phyloP scores from a whole-genome alignment of 2,113 vertebrate genomes.

The Austrofundulus limnaeus region DNA sequence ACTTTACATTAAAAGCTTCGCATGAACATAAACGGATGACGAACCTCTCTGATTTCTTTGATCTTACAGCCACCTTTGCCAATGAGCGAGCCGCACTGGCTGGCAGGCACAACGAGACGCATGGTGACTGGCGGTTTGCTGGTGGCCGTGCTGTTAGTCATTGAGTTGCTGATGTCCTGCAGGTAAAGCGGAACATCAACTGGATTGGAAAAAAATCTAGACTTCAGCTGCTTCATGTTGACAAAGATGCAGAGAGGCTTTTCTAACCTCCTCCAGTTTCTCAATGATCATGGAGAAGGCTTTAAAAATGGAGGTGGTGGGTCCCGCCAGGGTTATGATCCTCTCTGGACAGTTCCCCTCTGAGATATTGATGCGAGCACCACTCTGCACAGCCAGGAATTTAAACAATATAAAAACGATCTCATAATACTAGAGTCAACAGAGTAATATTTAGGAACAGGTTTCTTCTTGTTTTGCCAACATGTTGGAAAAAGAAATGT shows the following conservation, averaged over 20 bases:
- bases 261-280: constrained; percentile 95
- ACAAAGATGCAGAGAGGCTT: background rate
- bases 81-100: constrained; percentile 97
- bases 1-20: background rate
- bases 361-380: constrained; percentile 97
- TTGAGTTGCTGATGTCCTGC: constrained; percentile 98
- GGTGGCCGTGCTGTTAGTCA: constrained; percentile 97
- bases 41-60: constrained; percentile 97
- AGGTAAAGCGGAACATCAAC: background rate
- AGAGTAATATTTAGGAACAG: background rate
- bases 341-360: constrained; percentile 98
- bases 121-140: constrained; percentile 97
- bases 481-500: background rate
- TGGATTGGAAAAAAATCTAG: background rate
- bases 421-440: constrained; percentile 2
- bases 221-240: background rate
- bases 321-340: constrained; percentile 96
- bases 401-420: constrained; percentile 16
- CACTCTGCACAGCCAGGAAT: constrained; percentile 80
- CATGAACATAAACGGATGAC: background rate
- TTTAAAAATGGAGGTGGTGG: constrained; percentile 98
- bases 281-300: constrained; percentile 99
- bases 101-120: constrained; percentile 95
- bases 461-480: background rate
- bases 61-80: constrained; percentile 99